Base-by-base conservation (phyloP, 2,113 vertebrate genomes). In the Rhombomys opimus region DNA sequence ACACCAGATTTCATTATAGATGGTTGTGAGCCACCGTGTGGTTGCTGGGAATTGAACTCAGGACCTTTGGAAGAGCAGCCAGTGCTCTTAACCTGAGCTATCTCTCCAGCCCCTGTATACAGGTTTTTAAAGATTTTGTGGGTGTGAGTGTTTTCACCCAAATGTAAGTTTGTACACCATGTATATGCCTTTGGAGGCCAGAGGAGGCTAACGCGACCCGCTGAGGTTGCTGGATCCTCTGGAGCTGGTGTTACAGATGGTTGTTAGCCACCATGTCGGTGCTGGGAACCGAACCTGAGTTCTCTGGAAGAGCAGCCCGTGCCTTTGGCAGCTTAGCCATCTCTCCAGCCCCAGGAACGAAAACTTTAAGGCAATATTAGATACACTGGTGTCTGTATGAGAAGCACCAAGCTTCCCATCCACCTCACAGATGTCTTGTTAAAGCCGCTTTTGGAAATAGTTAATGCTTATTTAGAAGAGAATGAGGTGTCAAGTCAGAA, bases 391-490 rank as follows among this genome's bases (percentile, higher is more conserved):
- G 9, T 94, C 57, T 63, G 0, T 25, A 22, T 65, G 59, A 72
- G 87, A 46, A 67, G 75, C 18, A n/a, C 27, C 27, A 41, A 57
- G 30, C 65, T 41, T 61, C 65, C 22, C 78, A 23, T 32, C 20
- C 14, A 30, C 52, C 38, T 76, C 41, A 41, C 9, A 84, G 68
- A 68, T n/a, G 38, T 38, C 72, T 77, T 80, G 52, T 77, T 82
- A 81, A 73, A 77, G 27, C 59, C 91, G 20, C 50, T 86, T 88
- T 86, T 76, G 87, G 91, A 41, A 87, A 67, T 78, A 76, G 38
- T 67, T 52, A 20, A 46, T 67, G 59, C 86, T 95, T 65, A 59
- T 90, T 85, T 76, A 65, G 63, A 95, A 78, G 63, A 68, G 46
- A 84, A 46, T 78, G 11, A 68, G n/a, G 30, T 76, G 46, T 41